Conservation (phyloP, 2,797 vertebrate genomes). For the Melanotaenia nigrans region DNA sequence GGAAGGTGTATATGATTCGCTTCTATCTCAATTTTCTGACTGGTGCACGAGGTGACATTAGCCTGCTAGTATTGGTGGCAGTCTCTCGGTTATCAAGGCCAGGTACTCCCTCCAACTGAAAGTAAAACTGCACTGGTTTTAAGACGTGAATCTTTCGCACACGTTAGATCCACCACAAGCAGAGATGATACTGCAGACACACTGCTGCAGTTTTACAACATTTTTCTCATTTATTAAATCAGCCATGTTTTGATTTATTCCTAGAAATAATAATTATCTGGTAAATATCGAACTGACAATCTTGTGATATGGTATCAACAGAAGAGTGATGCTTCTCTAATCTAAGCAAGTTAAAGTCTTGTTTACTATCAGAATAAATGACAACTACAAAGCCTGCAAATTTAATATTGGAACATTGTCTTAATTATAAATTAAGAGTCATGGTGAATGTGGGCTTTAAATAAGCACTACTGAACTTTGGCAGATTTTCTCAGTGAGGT, state of each 20-base stretch:
- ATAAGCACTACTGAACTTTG: too few species aligned
- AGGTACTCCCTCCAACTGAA: not conserved
- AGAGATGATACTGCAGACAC: not conserved
- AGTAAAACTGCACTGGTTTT: not conserved
- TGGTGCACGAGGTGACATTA: conserved; percentile 38
- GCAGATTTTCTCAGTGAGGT: too few species aligned
- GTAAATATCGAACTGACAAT: not conserved
- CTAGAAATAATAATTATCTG: not conserved
- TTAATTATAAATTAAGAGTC: not conserved
- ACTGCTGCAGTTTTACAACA: not conserved
- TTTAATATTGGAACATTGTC: not conserved
- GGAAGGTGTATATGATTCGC: conserved; percentile 27
- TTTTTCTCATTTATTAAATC: not conserved
- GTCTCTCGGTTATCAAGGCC: conserved; percentile 8
- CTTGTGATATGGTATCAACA: not conserved
- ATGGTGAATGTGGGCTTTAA: not conserved
- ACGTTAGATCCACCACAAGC: not conserved
- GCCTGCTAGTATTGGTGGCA: conserved; percentile 6
- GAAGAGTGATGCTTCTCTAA: not conserved
- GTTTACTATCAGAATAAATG: not conserved
- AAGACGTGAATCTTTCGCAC: not conserved
- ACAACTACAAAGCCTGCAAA: not conserved
- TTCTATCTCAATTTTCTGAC: conserved; percentile 27
- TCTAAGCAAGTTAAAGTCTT: not conserved
- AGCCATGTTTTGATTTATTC: not conserved